These are phyloP conservation scores for Hypanus sabinus DNA, from an alignment of 2,113 vertebrate genomes.

Conservation along the genomic window DNA sequence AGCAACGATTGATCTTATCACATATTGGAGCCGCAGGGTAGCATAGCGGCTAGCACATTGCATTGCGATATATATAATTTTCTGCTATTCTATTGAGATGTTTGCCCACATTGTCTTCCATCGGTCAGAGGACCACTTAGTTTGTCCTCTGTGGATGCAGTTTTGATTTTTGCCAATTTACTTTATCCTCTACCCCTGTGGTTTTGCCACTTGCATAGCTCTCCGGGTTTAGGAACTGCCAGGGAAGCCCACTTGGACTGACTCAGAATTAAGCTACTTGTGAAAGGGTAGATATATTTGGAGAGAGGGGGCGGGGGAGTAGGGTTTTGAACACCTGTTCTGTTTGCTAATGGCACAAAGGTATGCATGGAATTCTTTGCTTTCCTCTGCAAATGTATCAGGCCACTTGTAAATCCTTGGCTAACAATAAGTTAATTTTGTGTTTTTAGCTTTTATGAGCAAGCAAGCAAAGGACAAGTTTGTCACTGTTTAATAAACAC, in stretches of 20 bases:
- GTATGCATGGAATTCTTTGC: not conserved
- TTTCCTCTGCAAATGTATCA: not conserved
- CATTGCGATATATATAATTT: too few relatives aligned
- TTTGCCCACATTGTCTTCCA: too few relatives aligned
- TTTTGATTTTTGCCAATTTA: too few relatives aligned
- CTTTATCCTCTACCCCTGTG: too few relatives aligned
- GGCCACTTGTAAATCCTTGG: not conserved
- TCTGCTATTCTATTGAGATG: too few relatives aligned
- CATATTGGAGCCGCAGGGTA: too few relatives aligned
- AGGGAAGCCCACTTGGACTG: not conserved
- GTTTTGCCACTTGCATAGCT: not conserved
- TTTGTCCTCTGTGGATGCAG: too few relatives aligned
- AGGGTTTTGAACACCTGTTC: not conserved
- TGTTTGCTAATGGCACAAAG: not conserved
- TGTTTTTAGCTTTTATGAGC: not conserved
- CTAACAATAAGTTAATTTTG: not conserved
- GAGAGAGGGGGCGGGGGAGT: not conserved
- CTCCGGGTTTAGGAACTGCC: not conserved
- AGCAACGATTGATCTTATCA: too few relatives aligned
- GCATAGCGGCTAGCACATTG: too few relatives aligned
- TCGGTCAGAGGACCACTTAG: too few relatives aligned
- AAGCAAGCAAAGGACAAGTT: not conserved
- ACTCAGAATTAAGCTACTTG: not conserved
- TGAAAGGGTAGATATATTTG: not conserved
- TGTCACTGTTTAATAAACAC: not conserved